Percentiles rank a stretch among this genome's conserved stretches.
Conservation (phyloP, 2,888 invertebrate genomes). For the Rutpela maculata region DNA sequence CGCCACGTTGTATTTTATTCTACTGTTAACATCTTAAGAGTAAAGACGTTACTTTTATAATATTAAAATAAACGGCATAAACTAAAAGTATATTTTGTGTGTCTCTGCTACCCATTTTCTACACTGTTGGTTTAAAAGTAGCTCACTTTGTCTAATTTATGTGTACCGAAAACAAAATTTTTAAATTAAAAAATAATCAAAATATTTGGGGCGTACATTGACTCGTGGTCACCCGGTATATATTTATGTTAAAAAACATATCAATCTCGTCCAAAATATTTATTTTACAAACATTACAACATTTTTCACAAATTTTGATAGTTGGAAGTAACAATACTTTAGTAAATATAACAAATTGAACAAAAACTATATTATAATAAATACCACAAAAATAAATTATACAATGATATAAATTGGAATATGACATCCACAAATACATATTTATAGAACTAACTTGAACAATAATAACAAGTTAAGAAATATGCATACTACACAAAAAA, state of each 20-base stretch:
- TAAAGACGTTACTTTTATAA: too few species aligned
- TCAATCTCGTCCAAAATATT: background rate
- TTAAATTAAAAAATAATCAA: too few species aligned
- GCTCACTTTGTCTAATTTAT: too few species aligned
- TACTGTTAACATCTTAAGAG: too few species aligned
- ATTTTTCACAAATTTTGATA: background rate
- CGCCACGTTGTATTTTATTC: too few species aligned
- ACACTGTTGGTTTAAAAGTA: too few species aligned
- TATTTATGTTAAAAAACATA: background rate
- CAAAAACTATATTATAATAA: background rate
- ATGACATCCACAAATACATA: background rate
- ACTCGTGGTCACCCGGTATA: too few species aligned
- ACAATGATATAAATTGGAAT: background rate
- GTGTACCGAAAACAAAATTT: too few species aligned
- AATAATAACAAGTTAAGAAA: slow-evolving; percentile 69
- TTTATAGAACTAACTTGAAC: slow-evolving; percentile 56
- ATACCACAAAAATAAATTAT: background rate
- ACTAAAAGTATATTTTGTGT: too few species aligned
- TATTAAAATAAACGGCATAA: too few species aligned
- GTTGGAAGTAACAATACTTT: background rate
- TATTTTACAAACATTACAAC: background rate
- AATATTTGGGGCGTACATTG: too few species aligned
- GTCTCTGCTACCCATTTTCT: too few species aligned
- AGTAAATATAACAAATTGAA: background rate
- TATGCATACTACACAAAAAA: slow-evolving; percentile 68